Percentiles rank a stretch among this genome's conserved stretches.
Evolutionary conservation across 1,140 invertebrate genomes (phyloP).

Genomic region (Drosophila asahinai): DNA sequence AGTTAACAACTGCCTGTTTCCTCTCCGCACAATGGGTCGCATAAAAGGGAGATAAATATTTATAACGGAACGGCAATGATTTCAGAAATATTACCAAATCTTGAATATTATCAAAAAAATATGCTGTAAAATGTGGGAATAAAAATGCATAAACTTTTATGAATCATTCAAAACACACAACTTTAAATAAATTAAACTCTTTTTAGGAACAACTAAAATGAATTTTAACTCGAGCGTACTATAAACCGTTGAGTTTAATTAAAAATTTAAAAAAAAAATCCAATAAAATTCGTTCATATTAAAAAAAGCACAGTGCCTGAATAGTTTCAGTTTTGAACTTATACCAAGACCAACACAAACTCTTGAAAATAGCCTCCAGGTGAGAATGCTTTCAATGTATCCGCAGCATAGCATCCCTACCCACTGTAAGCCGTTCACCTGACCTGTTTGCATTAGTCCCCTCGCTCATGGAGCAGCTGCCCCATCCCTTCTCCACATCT

Average conservation of each 20-base stretch:
- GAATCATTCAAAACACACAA: neutral
- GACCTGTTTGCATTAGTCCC: constrained; percentile 43
- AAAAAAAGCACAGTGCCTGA: neutral
- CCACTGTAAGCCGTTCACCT: constrained; percentile 43
- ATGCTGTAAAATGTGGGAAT: neutral
- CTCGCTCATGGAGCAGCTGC: constrained; percentile 33
- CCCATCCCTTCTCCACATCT: neutral
- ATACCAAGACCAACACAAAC: neutral
- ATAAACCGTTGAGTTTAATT: too few species aligned
- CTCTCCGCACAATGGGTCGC: constrained; percentile 42
- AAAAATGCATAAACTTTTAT: neutral
- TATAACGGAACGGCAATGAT: neutral
- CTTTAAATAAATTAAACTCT: neutral
- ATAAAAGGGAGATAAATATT: constrained; percentile 11
- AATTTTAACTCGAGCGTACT: neutral
- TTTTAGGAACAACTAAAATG: neutral
- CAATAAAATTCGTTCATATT: neutral
- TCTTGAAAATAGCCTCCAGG: neutral
- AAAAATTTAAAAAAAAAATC: neutral
- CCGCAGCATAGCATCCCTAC: neutral
- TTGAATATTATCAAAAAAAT: neutral
- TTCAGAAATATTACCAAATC: neutral
- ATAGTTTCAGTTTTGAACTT: neutral
- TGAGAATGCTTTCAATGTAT: constrained; percentile 9
- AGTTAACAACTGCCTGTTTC: constrained; percentile 79